Base-by-base conservation (phyloP, 2,113 vertebrate genomes). In the Natator depressus region DNA sequence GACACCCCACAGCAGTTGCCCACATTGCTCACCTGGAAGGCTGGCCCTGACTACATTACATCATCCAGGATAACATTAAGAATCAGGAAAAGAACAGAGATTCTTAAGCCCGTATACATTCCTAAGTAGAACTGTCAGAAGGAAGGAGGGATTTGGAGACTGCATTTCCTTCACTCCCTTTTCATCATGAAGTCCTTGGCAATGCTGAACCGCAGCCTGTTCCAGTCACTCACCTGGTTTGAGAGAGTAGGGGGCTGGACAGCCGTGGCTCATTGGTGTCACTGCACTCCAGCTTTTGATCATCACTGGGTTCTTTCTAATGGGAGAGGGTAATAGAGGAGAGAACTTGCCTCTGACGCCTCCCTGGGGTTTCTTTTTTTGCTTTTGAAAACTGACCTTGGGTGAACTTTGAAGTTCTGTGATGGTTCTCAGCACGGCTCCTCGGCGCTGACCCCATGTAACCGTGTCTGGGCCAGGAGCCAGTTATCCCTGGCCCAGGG, bases 381-480 rank as follows among this genome's bases (percentile, higher is more conserved):
- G 31, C 87, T 92, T 16, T 85, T 47, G n/a, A 72, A 80, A 92
- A 88, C 35, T 0, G 75, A 47, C 75, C 89, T 90, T n/a, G 81
- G 90, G 57, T 20, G 90, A 96, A 86, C 89, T 94, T 92, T 65
- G 51, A 75, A 91, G 57, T 85, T 62, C 94, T 82, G 1, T 0
- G 79, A 31, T 87, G 95, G 25, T 92, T 91, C 78, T 93, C 95
- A 91, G 54, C 3, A 0, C 81, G 96, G 91, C 95, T 95, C 81
- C 57, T 25, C 84, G 91, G 92, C 75, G 24, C 79, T 93, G 92
- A 95, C 95, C 94, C 93, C 92, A 91, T 95, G 95, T 88, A 96
- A 6, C 89, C 46, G 31, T 97, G 95, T 96, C 96, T 95, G 96
- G 97, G 96, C 96, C 47, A 89, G 79, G 81, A 95, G 97, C 97